Percentiles rank a stretch among this genome's conserved stretches.
Evolutionary conservation across 2,888 invertebrate species (phyloP).

Genomic region (Scaeva pyrastri): DNA sequence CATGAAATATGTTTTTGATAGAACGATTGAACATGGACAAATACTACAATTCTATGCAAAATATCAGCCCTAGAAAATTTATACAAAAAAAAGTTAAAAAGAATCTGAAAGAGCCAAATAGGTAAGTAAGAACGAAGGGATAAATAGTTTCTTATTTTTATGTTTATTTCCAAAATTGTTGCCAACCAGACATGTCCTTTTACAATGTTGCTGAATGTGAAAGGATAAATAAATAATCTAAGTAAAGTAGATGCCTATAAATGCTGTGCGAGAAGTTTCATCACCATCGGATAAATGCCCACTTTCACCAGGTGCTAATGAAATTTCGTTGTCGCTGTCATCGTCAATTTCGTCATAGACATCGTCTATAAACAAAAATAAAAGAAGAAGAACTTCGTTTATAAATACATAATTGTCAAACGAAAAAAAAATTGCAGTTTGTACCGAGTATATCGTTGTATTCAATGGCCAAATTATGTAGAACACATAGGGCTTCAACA

Average conservation of each 20-base stretch:
- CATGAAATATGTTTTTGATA: no score
- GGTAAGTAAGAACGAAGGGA: no score
- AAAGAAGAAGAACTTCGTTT: neutral
- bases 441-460: slow-evolving; percentile 9
- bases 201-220: no score
- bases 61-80: no score
- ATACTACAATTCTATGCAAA: no score
- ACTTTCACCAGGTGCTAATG: neutral
- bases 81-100: no score
- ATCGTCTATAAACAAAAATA: neutral
- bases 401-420: no score
- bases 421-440: neutral
- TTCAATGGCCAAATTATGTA: slow-evolving; percentile 14
- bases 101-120: no score
- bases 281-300: neutral
- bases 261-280: neutral
- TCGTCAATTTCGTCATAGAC: neutral
- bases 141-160: no score
- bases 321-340: neutral
- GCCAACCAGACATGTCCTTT: no score
- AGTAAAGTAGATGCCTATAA: neutral
- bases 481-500: neutral
- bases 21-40: no score
- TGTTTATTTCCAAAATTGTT: no score
- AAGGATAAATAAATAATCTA: neutral